These are phyloP conservation scores for Neomonachus schauinslandi DNA, from an alignment of 2,113 vertebrate genomes.

Conservation along the genomic window DNA sequence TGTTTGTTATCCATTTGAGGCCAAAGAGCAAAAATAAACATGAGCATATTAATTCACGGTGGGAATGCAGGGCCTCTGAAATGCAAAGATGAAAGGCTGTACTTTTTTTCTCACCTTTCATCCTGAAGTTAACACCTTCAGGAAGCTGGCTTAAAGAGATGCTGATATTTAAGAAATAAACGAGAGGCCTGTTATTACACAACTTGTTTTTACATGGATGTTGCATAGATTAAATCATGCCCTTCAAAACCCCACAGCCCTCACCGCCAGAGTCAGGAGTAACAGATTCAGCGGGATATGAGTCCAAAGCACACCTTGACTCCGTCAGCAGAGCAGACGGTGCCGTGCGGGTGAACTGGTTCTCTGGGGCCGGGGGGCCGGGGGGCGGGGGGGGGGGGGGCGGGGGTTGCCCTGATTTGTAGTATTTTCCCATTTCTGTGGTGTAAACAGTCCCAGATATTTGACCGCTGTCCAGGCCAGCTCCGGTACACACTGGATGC, in stretches of 20 bases:
- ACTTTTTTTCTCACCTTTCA: neutral
- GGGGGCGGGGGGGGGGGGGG: neutral
- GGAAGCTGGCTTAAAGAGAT: conserved; percentile 51
- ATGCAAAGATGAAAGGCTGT: neutral
- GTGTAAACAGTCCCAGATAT: rapidly evolving
- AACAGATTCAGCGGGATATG: rapidly evolving
- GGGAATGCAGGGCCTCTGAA: neutral
- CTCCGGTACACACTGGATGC: rapidly evolving
- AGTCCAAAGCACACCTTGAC: rapidly evolving
- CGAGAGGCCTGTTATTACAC: conserved; percentile 52
- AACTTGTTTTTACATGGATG: conserved; percentile 24
- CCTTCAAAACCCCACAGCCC: neutral
- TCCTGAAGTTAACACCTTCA: conserved; percentile 47
- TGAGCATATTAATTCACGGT: neutral
- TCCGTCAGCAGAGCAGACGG: rapidly evolving
- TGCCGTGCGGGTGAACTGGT: rapidly evolving
- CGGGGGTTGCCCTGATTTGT: rapidly evolving
- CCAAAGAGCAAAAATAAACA: neutral
- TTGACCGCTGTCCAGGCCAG: rapidly evolving
- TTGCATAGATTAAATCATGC: neutral
- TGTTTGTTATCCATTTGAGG: neutral
- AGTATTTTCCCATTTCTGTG: neutral
- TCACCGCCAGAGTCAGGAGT: rapidly evolving
- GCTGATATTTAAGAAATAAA: conserved; percentile 27
- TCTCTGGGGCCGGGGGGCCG: rapidly evolving